Base-by-base conservation (phyloP, 2,888 invertebrate species). In the Troides aeacus region DNA sequence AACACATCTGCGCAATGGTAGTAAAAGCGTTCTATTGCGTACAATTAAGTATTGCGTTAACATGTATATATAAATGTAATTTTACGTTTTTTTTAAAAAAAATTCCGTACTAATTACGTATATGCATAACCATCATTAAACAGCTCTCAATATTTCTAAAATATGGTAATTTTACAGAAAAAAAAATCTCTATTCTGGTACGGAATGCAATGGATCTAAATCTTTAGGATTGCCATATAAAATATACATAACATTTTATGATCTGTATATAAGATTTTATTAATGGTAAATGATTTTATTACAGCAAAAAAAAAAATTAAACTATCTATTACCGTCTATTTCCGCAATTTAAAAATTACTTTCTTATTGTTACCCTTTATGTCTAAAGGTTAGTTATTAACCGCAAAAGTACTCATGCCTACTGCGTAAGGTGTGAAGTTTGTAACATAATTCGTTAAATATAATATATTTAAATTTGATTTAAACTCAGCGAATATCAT, bases 221-320 rank as follows among this genome's bases (percentile, higher is more conserved):
- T 21, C 8, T 39, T 62, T 24, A n/a, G 50, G 64, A 56, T 61
- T 69, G 64, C 61, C 64, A 64, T 42, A 61, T 42, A n/a, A 53
- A 53, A 53, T n/a, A 7, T 53, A 53, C 53, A 53, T 53, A 15
- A 46, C 46, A n/a, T 18, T 53, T 53, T 18, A 7, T n/a, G 18
- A n/a, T 53, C 53, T n/a, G n/a, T 50, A 12, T 50, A 50, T 18
- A 50, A 50, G 5, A 50, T 17, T 50, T 50, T 50, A 18, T 50
- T 18, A 12, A 18, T 10, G 39, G 8, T 39, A 39, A 15, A 46
- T 21, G 21, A 21, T 21, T 46, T 15, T 15, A 2, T 46, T 46
- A 46, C 15, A 15, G 46, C 46, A 46, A 15, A 10, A 46, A 46
- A 46, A 46, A 46, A 17, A 1, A 2, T 15, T 12, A 39, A n/a